Conservation (phyloP, 2,888 invertebrate genomes). For the Brenthis daphne region DNA sequence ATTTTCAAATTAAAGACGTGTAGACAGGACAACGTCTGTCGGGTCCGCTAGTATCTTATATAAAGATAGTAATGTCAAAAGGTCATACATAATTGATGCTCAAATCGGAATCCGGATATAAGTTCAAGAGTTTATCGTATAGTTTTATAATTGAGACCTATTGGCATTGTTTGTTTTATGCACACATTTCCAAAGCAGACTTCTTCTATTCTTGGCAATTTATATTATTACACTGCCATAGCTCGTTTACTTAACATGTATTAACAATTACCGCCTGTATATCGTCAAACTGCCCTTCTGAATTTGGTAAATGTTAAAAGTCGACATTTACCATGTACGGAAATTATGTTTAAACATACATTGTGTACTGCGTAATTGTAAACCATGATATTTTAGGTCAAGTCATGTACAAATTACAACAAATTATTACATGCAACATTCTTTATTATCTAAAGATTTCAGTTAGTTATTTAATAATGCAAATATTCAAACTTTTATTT, state of each 20-base stretch:
- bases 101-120: neutral
- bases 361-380: conserved; percentile 10
- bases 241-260: neutral
- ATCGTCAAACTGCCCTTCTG: conserved; percentile 6
- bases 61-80: conserved; percentile 14
- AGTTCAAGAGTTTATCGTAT: conserved; percentile 9
- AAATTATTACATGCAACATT: neutral
- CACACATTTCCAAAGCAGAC: conserved; percentile 1
- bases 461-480: neutral
- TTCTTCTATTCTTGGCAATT: conserved; percentile 4
- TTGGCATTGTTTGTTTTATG: conserved; percentile 8
- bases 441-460: neutral
- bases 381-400: conserved; percentile 3
- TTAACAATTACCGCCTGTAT: conserved; percentile 9
- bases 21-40: too few relatives aligned
- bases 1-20: too few relatives aligned
- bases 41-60: too few relatives aligned
- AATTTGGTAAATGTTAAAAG: conserved; percentile 15
- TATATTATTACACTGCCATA: neutral
- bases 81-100: conserved; percentile 1
- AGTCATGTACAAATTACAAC: neutral
- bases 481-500: conserved; percentile 35
- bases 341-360: conserved; percentile 17
- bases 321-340: conserved; percentile 14
- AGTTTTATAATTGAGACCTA: conserved; percentile 20